Evolutionary conservation across 2,797 vertebrate species (phyloP).

Genomic region (Hippoglossus hippoglossus): DNA sequence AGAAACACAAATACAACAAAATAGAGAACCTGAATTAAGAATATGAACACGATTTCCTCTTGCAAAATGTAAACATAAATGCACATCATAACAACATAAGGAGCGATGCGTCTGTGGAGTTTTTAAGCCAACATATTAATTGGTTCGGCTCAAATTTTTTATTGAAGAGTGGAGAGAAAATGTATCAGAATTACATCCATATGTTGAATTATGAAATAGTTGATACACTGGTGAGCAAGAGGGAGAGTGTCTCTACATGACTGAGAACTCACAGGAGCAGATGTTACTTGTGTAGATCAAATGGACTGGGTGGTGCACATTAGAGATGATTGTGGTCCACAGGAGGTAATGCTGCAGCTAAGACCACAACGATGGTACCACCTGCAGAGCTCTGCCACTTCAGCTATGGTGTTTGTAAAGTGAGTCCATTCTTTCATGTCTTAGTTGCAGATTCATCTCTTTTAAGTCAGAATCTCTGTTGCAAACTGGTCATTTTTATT

Average conservation of each 20-base stretch:
- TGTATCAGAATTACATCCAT: no score
- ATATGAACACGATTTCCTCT: no score
- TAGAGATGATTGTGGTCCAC: slow-evolving; percentile 37
- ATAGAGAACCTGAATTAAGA: no score
- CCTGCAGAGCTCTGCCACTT: slow-evolving; percentile 18
- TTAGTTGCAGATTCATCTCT: not conserved
- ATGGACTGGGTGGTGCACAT: slow-evolving; percentile 9
- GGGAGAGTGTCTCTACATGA: not conserved
- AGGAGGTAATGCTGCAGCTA: slow-evolving; percentile 18
- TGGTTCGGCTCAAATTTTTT: no score
- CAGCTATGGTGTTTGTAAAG: slow-evolving; percentile 14
- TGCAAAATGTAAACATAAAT: no score
- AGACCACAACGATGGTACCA: slow-evolving; percentile 6
- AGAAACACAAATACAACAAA: no score
- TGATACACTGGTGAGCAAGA: no score
- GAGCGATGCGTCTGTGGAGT: no score
- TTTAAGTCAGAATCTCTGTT: not conserved
- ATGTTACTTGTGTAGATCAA: slow-evolving; percentile 22
- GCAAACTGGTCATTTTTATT: not conserved
- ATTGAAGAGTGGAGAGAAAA: no score
- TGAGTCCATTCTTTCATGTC: not conserved
- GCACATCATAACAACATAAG: no score
- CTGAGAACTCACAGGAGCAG: not conserved
- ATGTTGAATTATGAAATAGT: no score
- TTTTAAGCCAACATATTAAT: no score